Evolutionary conservation across 2,888 invertebrate genomes (phyloP), one percentile per base, ranked within the genome.

Genomic region (Caenorhabditis virilis): DNA sequence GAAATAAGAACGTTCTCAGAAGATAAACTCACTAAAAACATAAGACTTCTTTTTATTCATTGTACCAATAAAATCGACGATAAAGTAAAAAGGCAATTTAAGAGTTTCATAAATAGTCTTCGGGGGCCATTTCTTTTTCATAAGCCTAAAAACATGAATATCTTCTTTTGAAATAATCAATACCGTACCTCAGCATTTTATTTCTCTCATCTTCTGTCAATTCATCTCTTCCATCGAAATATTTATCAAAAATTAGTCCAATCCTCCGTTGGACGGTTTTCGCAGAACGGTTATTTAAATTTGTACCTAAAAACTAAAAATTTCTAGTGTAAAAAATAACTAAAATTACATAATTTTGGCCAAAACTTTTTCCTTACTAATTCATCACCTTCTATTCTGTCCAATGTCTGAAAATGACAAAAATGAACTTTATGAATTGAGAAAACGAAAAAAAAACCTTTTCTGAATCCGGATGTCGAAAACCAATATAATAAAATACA

Each of bases 181-280:
- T n/a, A n/a, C 38, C n/a, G 20, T 4, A 20, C 11, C 18, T 15
- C 20, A 2, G 7, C 18, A 18, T 3, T 38, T 38, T 38, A 30
- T n/a, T 38, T n/a, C 18, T 20, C 16, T 4, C 11, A 18, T 18
- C 18, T 18, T 4, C 5, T 38, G 2, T 27, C 43, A 16, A 27
- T 27, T 45, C 36, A 25, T 25, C 11, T 26, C 26, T 16, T 15
- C 11, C 1, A 26, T 45, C 27, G 36, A 36, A 53, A 23, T 20
- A 9, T 4, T 45, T 15, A 23, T 53, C 45, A 26, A 53, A 43
- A 26, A 53, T 45, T 15, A 36, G 18, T 16, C 23, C 18, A 23
- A 45, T 25, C 18, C 45, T 23, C 11, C 15, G 2, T 16, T 16
- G 45, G 13, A 53, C 43, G 0, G 27, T 25, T 13, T 9, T 3